phyloP scores from a whole-genome alignment of 2,113 vertebrate species.

The Macroglossus sobrinus region DNA sequence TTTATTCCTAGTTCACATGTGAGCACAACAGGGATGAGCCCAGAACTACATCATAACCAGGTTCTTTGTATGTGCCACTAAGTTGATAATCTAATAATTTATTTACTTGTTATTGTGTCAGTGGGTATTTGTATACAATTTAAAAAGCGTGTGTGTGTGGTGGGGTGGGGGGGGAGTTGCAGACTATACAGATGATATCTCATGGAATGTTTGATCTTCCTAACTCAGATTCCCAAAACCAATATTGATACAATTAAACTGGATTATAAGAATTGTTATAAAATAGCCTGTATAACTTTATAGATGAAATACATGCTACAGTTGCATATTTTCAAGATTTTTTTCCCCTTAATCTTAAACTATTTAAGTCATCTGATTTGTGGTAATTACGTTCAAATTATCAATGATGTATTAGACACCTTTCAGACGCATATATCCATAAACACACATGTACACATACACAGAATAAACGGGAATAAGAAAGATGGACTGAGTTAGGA shows the following conservation, averaged over 20 bases:
- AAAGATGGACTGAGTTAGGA: not conserved
- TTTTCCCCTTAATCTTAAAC: not conserved
- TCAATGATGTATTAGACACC: not conserved
- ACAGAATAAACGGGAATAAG: not conserved
- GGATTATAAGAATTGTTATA: not conserved
- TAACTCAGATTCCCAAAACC: not conserved
- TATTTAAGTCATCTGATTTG: not conserved
- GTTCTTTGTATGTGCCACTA: not conserved
- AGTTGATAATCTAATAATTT: not conserved
- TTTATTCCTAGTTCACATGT: not conserved
- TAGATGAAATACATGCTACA: not conserved
- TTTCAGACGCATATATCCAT: not conserved
- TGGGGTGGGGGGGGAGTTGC: not conserved
- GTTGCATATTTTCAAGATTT: not conserved
- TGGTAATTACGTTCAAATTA: not conserved
- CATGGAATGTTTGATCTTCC: not conserved
- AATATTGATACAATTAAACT: not conserved
- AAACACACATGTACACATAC: not conserved
- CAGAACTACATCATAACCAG: not conserved
- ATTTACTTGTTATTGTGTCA: not conserved
- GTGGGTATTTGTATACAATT: not conserved
- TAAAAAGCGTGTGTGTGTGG: too few species aligned
- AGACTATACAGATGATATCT: not conserved
- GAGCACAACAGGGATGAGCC: not conserved
- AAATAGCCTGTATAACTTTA: not conserved